phyloP scores from a whole-genome alignment of 2,797 vertebrate genomes.

The Aphelocoma californica region DNA sequence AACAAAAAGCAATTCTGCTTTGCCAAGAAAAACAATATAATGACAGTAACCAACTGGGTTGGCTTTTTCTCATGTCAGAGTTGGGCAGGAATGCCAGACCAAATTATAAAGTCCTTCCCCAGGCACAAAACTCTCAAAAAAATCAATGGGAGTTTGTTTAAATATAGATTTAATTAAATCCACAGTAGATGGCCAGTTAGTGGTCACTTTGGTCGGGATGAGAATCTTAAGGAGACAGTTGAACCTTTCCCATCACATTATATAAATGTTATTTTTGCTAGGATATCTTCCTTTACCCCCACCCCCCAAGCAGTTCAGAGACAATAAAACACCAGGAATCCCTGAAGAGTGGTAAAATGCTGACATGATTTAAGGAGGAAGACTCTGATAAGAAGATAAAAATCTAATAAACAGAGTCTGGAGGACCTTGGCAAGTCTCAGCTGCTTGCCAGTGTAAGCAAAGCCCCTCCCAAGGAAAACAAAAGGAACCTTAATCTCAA shows the following conservation, averaged over 20 bases:
- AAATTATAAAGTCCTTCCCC: slow-evolving; percentile 19
- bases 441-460: slow-evolving; percentile 80
- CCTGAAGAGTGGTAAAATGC: slow-evolving; percentile 81
- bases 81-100: background rate
- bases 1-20: slow-evolving; percentile 19
- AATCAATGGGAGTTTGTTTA: slow-evolving; percentile 33
- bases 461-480: slow-evolving; percentile 80
- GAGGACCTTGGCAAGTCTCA: slow-evolving; percentile 80
- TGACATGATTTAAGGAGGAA: slow-evolving; percentile 84
- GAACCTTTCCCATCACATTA: slow-evolving; percentile 52
- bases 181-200: background rate
- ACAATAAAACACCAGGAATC: slow-evolving; percentile 83
- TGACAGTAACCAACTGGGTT: background rate
- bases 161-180: slow-evolving; percentile 58
- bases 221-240: background rate
- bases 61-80: slow-evolving; percentile 28
- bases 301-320: slow-evolving; percentile 75
- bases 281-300: slow-evolving; percentile 57
- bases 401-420: slow-evolving; percentile 85
- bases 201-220: background rate
- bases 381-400: slow-evolving; percentile 84
- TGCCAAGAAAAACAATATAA: slow-evolving; percentile 35
- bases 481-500: slow-evolving; percentile 76
- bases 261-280: slow-evolving; percentile 73
- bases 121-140: slow-evolving; percentile 16